Percentiles rank a stretch among this genome's conserved stretches.
Evolutionary conservation across 2,113 vertebrate genomes (phyloP).

Genomic region (Dasyornis broadbenti): DNA sequence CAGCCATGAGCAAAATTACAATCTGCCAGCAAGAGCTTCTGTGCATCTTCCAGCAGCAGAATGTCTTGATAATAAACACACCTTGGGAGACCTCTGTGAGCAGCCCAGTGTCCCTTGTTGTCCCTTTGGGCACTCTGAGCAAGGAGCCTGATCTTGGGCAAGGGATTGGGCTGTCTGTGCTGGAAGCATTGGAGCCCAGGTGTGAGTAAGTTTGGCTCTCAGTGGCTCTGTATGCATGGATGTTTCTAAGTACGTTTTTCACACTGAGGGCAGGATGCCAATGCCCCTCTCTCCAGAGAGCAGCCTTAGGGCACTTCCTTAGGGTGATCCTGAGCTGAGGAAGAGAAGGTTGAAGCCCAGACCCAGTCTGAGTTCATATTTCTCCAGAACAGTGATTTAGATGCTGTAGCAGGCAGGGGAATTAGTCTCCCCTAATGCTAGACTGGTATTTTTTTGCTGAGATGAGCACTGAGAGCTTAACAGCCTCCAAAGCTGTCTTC

Average conservation of each 20-base stretch:
- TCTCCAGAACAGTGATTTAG: not conserved
- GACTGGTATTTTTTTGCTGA: not conserved
- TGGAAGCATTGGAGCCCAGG: not conserved
- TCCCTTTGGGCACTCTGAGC: rapidly evolving
- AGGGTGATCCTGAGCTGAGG: not conserved
- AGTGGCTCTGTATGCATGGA: not conserved
- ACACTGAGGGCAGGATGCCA: not conserved
- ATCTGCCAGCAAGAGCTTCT: not conserved
- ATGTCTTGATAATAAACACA: not conserved
- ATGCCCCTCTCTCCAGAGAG: not conserved
- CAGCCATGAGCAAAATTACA: slow-evolving; percentile 9
- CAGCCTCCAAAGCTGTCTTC: not conserved
- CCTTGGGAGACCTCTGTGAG: not conserved
- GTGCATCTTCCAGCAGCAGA: not conserved
- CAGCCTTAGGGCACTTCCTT: not conserved
- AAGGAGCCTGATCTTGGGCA: rapidly evolving
- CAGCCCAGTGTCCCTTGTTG: not conserved
- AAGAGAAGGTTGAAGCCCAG: not conserved
- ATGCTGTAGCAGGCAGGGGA: not conserved
- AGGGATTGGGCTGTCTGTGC: not conserved
- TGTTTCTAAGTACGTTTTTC: not conserved
- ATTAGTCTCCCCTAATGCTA: not conserved
- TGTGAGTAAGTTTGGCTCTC: not conserved
- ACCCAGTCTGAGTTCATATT: not conserved
- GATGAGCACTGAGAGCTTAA: not conserved